Percentiles rank a stretch among this genome's conserved stretches.
Conservation (phyloP, 2,797 vertebrate species). For the Chaetophractus vellerosus region DNA sequence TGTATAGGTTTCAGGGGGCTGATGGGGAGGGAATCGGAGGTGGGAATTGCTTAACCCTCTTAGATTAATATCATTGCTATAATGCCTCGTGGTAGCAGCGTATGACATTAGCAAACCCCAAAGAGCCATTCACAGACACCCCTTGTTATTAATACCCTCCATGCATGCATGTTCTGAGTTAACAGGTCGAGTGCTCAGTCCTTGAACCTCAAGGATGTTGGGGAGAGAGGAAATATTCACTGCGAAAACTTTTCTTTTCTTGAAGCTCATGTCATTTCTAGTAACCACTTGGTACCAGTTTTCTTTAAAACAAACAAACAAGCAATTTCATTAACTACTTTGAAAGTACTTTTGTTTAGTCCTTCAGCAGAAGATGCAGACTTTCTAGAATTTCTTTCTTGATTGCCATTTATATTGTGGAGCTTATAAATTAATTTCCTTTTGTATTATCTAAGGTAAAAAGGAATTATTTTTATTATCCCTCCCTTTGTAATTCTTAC, state of each 20-base stretch:
- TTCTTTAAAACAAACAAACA: constrained; percentile 6
- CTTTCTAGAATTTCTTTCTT: constrained; percentile 33
- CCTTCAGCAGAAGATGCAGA: constrained; percentile 7
- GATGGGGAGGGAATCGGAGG: not conserved
- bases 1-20: not conserved
- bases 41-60: constrained; percentile 26
- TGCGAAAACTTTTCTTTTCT: constrained; percentile 32
- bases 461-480: constrained; percentile 55
- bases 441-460: constrained; percentile 56
- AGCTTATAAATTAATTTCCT: constrained; percentile 23
- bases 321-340: constrained; percentile 46
- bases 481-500: constrained; percentile 48
- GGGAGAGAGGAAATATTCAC: constrained; percentile 59
- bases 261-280: constrained; percentile 54
- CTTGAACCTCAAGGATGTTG: constrained; percentile 29
- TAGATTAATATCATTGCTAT: constrained; percentile 14
- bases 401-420: not conserved
- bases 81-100: not conserved
- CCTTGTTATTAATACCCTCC: not conserved
- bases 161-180: not conserved
- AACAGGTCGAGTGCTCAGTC: constrained; percentile 1
- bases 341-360: not conserved
- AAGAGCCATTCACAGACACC: not conserved
- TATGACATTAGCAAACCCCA: not conserved
- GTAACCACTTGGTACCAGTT: constrained; percentile 36